Percentiles rank a stretch among this genome's conserved stretches.
These are phyloP conservation scores for Cephonodes hylas DNA, from an alignment of 2,888 invertebrate species.

Conservation along the genomic window DNA sequence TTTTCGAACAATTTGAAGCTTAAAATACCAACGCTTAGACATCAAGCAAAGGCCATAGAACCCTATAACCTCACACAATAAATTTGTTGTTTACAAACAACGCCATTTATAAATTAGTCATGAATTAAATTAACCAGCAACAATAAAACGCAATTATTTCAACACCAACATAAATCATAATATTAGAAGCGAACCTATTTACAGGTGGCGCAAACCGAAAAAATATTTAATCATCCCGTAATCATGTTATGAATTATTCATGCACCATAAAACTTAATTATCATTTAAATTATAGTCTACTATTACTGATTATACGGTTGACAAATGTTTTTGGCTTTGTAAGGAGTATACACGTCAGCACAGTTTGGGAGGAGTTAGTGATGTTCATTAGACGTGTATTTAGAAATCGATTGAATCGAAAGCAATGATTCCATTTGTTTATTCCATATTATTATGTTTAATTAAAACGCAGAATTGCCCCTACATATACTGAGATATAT, in stretches of 20 bases:
- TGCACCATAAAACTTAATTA: constrained; percentile 8
- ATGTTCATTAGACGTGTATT: not conserved
- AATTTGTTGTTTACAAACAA: no score
- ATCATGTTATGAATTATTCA: constrained; percentile 11
- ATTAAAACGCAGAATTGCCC: no score
- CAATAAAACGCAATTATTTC: not conserved
- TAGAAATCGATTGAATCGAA: not conserved
- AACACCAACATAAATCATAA: not conserved
- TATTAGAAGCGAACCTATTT: not conserved
- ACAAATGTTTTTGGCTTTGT: constrained; percentile 23
- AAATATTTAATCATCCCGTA: not conserved
- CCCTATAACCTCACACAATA: no score
- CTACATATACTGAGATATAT: no score
- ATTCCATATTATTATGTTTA: no score
- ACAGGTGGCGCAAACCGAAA: not conserved
- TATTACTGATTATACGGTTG: constrained; percentile 17
- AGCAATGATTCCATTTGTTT: no score
- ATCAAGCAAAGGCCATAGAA: no score
- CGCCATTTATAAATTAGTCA: not conserved
- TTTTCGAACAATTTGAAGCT: no score
- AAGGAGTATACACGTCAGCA: not conserved
- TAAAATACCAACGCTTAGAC: no score
- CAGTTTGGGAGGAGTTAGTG: not conserved
- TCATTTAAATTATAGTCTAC: constrained; percentile 13
- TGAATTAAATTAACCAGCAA: not conserved